A percentile compares a stretch with the other conserved stretches of the same genome.
These are phyloP conservation scores for Coptodon rendalli DNA, from an alignment of 2,113 vertebrate species.

Conservation along the genomic window DNA sequence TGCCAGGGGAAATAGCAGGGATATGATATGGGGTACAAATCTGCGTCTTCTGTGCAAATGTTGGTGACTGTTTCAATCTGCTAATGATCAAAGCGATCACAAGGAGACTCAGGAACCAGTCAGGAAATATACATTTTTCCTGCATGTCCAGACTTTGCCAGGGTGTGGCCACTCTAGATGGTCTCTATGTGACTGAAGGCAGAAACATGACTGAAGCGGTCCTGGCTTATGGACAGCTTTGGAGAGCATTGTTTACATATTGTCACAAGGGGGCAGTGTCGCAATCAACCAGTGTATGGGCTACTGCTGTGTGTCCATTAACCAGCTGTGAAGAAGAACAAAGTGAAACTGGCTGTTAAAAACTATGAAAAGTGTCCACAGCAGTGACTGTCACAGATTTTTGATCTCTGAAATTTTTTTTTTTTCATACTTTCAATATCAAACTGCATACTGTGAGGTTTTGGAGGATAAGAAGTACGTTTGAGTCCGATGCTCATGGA, in stretches of 20 bases:
- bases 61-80: fast-evolving
- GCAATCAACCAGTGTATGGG: neutral
- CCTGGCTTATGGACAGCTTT: neutral
- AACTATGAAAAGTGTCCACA: neutral
- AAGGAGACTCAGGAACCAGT: neutral
- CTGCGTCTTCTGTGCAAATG: neutral
- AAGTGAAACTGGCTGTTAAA: neutral
- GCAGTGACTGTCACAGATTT: fast-evolving
- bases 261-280: neutral
- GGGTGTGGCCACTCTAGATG: neutral
- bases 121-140: neutral
- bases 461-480: neutral
- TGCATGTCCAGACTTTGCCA: neutral
- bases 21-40: neutral
- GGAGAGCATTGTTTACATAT: neutral
- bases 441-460: neutral
- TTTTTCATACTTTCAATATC: neutral
- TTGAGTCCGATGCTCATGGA: neutral
- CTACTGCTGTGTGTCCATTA: neutral
- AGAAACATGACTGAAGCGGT: neutral
- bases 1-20: neutral
- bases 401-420: neutral
- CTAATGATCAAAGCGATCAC: neutral
- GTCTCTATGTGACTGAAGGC: fast-evolving
- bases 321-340: neutral